Conservation (phyloP, 1,140 invertebrate species). For the Melitaea cinxia region DNA sequence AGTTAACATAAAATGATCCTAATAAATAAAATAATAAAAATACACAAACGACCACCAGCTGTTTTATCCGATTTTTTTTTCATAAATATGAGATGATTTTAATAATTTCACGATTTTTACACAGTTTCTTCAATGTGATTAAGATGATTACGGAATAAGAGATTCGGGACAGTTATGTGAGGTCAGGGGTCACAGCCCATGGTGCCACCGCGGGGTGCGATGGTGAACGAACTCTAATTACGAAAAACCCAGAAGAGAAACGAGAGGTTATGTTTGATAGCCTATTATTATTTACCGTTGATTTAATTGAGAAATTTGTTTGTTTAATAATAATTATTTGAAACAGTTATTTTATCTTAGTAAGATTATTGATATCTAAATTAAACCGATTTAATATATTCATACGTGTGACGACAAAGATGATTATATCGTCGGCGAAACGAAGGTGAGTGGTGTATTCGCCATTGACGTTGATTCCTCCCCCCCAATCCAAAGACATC, state of each 20-base stretch:
- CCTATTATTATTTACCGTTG: not conserved
- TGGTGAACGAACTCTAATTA: slow-evolving; percentile 20
- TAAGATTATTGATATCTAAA: too few relatives aligned
- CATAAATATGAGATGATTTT: not conserved
- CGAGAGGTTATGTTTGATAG: slow-evolving; percentile 17
- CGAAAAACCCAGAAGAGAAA: slow-evolving; percentile 23
- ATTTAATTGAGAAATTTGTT: not conserved
- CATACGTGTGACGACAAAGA: too few relatives aligned
- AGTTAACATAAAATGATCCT: slow-evolving; percentile 16
- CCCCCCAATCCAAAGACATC: too few relatives aligned
- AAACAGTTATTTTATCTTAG: not conserved
- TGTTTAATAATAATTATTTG: too few relatives aligned
- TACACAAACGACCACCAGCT: slow-evolving; percentile 30
- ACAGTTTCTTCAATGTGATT: not conserved
- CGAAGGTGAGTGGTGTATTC: too few relatives aligned
- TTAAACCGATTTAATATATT: too few relatives aligned
- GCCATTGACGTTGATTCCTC: too few relatives aligned
- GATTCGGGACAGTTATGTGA: slow-evolving; percentile 1
- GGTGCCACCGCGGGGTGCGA: slow-evolving; percentile 12
- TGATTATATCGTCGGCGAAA: too few relatives aligned
- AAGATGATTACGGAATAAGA: slow-evolving; percentile 27
- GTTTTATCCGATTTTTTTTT: slow-evolving; percentile 15
- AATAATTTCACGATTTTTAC: slow-evolving; percentile 2
- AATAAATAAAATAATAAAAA: slow-evolving; percentile 9
- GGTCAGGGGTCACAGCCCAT: slow-evolving; percentile 24